Percentiles rank a stretch among this genome's conserved stretches.
Conservation (phyloP, 2,888 invertebrate species). For the Rotaria socialis region DNA sequence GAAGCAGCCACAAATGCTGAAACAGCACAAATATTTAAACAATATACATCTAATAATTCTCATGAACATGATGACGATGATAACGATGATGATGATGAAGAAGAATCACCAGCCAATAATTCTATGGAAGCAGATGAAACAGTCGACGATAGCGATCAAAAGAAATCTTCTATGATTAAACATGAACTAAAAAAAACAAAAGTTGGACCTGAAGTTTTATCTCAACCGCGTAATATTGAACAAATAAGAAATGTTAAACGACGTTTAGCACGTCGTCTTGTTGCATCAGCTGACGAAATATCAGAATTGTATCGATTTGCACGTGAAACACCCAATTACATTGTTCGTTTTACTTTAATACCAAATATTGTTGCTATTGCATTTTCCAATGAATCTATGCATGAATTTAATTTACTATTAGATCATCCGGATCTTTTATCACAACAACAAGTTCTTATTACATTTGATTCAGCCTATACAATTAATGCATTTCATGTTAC, state of each 20-base stretch:
- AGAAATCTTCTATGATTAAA: not conserved
- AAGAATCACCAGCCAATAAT: not conserved
- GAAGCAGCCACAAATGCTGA: slow-evolving; percentile 13
- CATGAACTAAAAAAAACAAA: not conserved
- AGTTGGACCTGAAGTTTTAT: slow-evolving; percentile 1
- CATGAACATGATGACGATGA: not conserved
- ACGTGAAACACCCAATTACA: slow-evolving; percentile 33
- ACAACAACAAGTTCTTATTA: slow-evolving; percentile 18
- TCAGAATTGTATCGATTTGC: slow-evolving; percentile 36
- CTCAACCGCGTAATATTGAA: slow-evolving; percentile 24
- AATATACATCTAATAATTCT: not conserved
- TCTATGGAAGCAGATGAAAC: slow-evolving; percentile 12
- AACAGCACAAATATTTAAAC: slow-evolving; percentile 5
- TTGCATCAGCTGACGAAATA: slow-evolving; percentile 35
- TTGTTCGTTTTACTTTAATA: slow-evolving; percentile 26
- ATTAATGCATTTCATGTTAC: slow-evolving; percentile 30
- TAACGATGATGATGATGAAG: slow-evolving; percentile 30
- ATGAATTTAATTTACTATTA: slow-evolving; percentile 31
- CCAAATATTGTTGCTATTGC: slow-evolving; percentile 18
- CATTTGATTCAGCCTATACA: slow-evolving; percentile 16
- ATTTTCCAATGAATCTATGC: slow-evolving; percentile 3
- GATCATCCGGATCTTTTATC: not conserved
- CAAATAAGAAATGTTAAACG: slow-evolving; percentile 25
- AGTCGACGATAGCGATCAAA: not conserved
- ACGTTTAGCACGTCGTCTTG: slow-evolving; percentile 35